Evolutionary conservation across 2,888 invertebrate genomes (phyloP).

Genomic region (Ceriagrion tenellum): DNA sequence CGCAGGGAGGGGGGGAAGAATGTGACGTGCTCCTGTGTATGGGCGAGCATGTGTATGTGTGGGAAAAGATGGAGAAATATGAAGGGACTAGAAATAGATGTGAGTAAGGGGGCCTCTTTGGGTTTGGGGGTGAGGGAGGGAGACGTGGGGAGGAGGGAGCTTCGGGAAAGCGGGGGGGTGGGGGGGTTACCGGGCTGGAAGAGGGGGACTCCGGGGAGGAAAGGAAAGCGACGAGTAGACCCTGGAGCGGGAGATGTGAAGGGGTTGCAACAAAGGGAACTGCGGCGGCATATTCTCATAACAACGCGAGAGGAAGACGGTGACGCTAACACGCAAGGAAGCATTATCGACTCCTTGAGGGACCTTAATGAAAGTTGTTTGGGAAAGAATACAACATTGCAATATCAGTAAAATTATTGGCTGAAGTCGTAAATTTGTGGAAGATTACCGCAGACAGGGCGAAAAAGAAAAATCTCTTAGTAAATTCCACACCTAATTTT

Average conservation of each 20-base stretch:
- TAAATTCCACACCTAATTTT: too few species aligned
- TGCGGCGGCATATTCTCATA: background rate
- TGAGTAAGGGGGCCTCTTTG: background rate
- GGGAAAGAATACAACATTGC: too few species aligned
- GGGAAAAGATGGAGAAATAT: slow-evolving; percentile 65
- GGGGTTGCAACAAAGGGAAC: background rate
- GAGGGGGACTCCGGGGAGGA: background rate
- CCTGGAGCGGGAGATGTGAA: background rate
- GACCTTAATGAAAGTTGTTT: too few species aligned
- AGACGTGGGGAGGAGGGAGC: too few species aligned
- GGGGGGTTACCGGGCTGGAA: background rate
- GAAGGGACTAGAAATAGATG: slow-evolving; percentile 62
- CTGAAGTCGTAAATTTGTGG: too few species aligned
- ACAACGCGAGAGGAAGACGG: background rate
- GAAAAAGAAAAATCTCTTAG: too few species aligned
- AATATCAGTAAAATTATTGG: too few species aligned
- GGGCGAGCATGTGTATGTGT: slow-evolving; percentile 37
- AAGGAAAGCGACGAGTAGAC: background rate
- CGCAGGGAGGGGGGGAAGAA: background rate
- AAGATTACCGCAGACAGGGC: too few species aligned
- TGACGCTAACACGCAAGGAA: background rate
- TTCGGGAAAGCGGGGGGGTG: too few species aligned
- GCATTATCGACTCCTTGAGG: background rate
- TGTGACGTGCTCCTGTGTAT: slow-evolving; percentile 43
- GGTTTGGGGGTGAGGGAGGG: background rate